Base-by-base conservation (phyloP, 1,140 invertebrate species). In the Calosoma granatense region DNA sequence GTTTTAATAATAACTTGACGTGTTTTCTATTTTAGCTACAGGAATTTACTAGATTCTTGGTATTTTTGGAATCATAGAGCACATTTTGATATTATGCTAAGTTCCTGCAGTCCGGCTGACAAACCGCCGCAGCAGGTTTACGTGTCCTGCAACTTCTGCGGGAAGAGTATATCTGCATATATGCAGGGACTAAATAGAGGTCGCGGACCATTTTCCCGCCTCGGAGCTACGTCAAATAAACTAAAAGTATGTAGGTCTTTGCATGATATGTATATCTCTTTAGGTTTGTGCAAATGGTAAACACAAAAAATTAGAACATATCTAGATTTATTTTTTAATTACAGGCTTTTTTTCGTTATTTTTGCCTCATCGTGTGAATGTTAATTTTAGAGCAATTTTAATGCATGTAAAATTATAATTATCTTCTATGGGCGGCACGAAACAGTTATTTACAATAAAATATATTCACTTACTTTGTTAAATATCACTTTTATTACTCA, bases 121-220 rank as follows among this genome's bases (percentile, higher is more conserved):
- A 82, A 81, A 66, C 80, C 84, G 17, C 77, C 79, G 0, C 85
- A 87, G 56, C 87, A 93, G 66, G 86, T 95, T 53, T 92, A 86
- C 69, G 82, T 96, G 21, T 87, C 88, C 3, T 98, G 94, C 73
- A 94, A 91, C 68, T 97, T 92, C 75, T 97, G 94, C 77, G 88
- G 91, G 2, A 96, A 96, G 74, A 89, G 86, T 60, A 90, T 96
- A 57, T 90, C 90, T 0, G 84, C 86, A 47, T 83, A 81, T 47
- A 77, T 87, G 72, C 78, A 85, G 58, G 80, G 81, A 56, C 70
- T 82, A 22, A 81, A 78, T 56, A 67, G 73, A 68, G 81, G 69
- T 63, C 78, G 69, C 67, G 81, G 71, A 65, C 77, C 83, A 22
- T 81, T 82, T 66, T 80, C 83, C 22, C 75, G 84, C 62, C 74